Evolutionary conservation across 2,888 invertebrate species (phyloP).

Genomic region (Tuberolachnus salignus): DNA sequence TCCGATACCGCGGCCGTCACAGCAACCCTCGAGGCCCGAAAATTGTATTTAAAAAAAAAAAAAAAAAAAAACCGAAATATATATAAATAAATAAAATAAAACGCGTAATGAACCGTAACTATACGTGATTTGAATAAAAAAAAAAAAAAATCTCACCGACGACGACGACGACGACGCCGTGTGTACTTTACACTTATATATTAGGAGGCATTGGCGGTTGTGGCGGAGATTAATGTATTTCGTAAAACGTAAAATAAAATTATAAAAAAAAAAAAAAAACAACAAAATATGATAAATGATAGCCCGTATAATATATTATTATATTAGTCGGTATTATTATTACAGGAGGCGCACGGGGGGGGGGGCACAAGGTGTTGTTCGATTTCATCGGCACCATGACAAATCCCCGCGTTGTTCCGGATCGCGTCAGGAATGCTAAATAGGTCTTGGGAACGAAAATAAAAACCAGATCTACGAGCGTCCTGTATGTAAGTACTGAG

Average conservation of each 20-base stretch:
- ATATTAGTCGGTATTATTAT: no score
- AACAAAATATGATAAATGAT: constrained; percentile 51
- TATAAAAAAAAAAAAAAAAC: no score
- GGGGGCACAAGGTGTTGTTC: constrained; percentile 43
- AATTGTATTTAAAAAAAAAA: constrained; percentile 17
- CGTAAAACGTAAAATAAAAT: constrained; percentile 51
- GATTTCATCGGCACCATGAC: constrained; percentile 44
- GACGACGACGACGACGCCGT: not conserved
- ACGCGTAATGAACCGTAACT: constrained; percentile 53
- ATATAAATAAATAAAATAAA: constrained; percentile 9
- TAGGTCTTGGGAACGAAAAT: constrained; percentile 48
- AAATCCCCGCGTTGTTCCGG: constrained; percentile 51
- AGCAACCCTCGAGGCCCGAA: not conserved
- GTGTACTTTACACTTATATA: no score
- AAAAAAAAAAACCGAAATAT: not conserved
- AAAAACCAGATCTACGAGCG: constrained; percentile 41
- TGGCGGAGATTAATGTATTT: constrained; percentile 51
- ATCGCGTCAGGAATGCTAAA: constrained; percentile 46
- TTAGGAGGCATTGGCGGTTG: no score
- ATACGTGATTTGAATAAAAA: constrained; percentile 55
- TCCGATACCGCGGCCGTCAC: not conserved
- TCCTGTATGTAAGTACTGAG: no score
- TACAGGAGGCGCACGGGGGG: not conserved
- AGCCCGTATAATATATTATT: not conserved
- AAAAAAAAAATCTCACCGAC: constrained; percentile 34